Evolutionary conservation across 2,888 invertebrate genomes (phyloP).

Genomic region (Sabellastarte sp.): DNA sequence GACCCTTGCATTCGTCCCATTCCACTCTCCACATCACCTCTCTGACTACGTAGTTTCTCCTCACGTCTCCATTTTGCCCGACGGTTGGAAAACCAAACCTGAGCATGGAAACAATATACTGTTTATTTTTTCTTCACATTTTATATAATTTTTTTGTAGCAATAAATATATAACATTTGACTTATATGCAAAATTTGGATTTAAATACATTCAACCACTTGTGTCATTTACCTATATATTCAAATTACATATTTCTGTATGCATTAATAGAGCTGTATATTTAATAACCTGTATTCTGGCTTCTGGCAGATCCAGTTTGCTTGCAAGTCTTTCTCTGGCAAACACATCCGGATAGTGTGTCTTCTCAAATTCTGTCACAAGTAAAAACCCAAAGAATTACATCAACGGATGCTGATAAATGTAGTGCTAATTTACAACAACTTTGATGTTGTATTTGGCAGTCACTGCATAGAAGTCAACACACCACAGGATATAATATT

Average conservation of each 20-base stretch:
- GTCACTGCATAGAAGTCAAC: no score
- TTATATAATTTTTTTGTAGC: neutral
- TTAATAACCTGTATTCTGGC: conserved; percentile 70
- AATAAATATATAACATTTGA: no score
- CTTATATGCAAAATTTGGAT: no score
- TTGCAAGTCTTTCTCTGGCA: conserved; percentile 57
- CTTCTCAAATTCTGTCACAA: conserved; percentile 55
- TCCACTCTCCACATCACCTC: conserved; percentile 62
- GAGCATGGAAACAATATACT: no score
- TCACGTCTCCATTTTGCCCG: conserved; percentile 95
- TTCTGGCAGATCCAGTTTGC: conserved; percentile 58
- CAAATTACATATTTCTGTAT: neutral
- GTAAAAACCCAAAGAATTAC: neutral
- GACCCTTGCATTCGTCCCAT: neutral
- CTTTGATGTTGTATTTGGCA: no score
- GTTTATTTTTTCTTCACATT: no score
- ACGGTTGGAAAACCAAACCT: conserved; percentile 99
- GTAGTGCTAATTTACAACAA: no score
- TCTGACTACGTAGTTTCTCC: conserved; percentile 87
- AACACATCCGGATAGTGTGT: conserved; percentile 61
- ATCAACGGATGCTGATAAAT: no score
- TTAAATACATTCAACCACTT: no score
- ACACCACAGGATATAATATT: no score
- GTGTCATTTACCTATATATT: no score
- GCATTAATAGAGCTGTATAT: neutral